Conservation (phyloP, 2,888 invertebrate genomes). For the Sycophila texana region DNA sequence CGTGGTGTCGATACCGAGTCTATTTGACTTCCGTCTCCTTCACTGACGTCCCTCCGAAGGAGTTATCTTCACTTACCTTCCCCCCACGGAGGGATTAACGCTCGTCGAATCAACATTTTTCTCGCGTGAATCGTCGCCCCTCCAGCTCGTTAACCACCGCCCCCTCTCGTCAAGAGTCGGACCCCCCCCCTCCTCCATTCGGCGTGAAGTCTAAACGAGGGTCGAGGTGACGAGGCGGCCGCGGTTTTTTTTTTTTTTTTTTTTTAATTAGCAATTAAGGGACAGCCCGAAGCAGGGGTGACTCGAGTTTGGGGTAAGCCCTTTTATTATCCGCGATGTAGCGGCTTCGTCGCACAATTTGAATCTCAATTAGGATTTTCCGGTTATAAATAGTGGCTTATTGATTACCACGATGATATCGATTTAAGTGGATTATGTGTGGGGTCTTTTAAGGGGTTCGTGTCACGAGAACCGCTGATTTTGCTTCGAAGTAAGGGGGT, state of each 20-base stretch:
- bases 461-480: slow-evolving; percentile 36
- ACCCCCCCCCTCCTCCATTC: not conserved
- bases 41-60: too few relatives aligned
- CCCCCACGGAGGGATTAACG: not conserved
- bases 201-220: not conserved
- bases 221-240: not conserved
- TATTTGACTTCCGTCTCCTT: too few relatives aligned
- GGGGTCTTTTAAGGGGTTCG: slow-evolving; percentile 28
- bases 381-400: slow-evolving; percentile 48
- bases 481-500: slow-evolving; percentile 1
- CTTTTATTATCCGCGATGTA: not conserved
- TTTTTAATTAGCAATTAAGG: slow-evolving; percentile 29
- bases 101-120: slow-evolving; percentile 12
- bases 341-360: slow-evolving; percentile 11
- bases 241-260: not conserved
- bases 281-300: not conserved
- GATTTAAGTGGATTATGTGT: slow-evolving; percentile 48
- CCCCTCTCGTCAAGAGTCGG: not conserved
- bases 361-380: slow-evolving; percentile 48
- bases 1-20: too few relatives aligned
- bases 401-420: slow-evolving; percentile 45
- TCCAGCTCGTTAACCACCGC: not conserved
- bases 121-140: not conserved
- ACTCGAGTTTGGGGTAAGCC: not conserved
- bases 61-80: too few relatives aligned